Percentiles rank a stretch among this genome's conserved stretches.
phyloP scores from a whole-genome alignment of 2,797 vertebrate species.

The Tragelaphus eurycerus region DNA sequence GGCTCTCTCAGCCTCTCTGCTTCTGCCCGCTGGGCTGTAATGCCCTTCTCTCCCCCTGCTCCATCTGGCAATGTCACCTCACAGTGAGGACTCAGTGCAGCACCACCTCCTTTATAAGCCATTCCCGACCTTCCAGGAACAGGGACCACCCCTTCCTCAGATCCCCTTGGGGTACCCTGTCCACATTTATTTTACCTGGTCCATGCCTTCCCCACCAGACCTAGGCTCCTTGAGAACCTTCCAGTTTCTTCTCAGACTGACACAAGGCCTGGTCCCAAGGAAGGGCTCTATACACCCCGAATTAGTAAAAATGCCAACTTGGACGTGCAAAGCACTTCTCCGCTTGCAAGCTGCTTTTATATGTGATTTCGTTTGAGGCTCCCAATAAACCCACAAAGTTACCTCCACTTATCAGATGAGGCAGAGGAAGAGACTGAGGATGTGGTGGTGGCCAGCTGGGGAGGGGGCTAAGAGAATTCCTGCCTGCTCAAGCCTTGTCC shows the following conservation, averaged over 20 bases:
- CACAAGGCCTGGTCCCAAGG: not conserved
- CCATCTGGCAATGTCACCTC: fast-evolving
- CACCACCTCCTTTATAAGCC: not conserved
- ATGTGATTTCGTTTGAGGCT: not conserved
- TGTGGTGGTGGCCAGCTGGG: fast-evolving
- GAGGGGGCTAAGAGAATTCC: not conserved
- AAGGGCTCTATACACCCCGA: too few relatives aligned
- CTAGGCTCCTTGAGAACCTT: not conserved
- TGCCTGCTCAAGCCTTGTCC: not conserved
- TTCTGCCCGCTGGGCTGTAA: not conserved
- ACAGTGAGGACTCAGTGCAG: not conserved
- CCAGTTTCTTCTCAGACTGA: not conserved
- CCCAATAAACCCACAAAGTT: not conserved
- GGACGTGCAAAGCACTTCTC: not conserved
- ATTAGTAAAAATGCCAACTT: not conserved
- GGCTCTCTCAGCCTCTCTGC: not conserved
- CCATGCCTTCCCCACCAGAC: not conserved
- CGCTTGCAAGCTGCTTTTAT: not conserved
- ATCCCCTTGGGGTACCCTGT: not conserved
- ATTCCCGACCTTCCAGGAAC: not conserved
- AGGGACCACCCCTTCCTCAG: not conserved
- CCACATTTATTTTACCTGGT: not conserved
- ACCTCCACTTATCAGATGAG: not conserved
- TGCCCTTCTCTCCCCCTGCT: not conserved
- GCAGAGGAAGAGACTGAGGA: not conserved